These are phyloP conservation scores for Temnopleurus reevesii DNA, from an alignment of 53 echinoderm and acorn worm genomes.

Conservation along the genomic window DNA sequence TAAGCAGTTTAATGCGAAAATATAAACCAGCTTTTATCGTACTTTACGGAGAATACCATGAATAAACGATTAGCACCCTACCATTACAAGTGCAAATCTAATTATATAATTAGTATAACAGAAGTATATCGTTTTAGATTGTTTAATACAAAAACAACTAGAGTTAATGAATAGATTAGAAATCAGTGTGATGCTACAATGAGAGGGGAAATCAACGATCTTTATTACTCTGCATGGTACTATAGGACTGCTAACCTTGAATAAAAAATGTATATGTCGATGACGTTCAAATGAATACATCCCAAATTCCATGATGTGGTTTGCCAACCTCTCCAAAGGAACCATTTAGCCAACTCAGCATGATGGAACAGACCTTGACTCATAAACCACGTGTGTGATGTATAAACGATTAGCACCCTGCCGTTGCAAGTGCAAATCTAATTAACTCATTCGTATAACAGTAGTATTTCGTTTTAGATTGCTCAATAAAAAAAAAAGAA, in stretches of 20 bases:
- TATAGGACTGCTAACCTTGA: too few species aligned
- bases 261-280: too few species aligned
- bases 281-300: too few species aligned
- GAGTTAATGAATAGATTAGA: neutral
- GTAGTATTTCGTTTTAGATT: neutral
- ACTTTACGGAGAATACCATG: too few species aligned
- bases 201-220: neutral
- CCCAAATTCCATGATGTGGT: neutral
- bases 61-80: constrained; percentile 18
- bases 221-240: neutral
- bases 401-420: constrained; percentile 14
- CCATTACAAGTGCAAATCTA: neutral
- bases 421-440: neutral
- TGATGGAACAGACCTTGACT: neutral
- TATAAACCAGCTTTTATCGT: too few species aligned
- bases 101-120: neutral
- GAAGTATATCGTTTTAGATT: neutral
- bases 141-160: neutral
- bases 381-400: neutral
- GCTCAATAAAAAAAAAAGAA: neutral
- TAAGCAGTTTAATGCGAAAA: too few species aligned
- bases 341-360: neutral
- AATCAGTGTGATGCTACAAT: neutral
- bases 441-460: neutral
- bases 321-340: neutral